These are phyloP conservation scores for Phaedon cochleariae DNA, from an alignment of 2,888 invertebrate genomes.

Conservation along the genomic window DNA sequence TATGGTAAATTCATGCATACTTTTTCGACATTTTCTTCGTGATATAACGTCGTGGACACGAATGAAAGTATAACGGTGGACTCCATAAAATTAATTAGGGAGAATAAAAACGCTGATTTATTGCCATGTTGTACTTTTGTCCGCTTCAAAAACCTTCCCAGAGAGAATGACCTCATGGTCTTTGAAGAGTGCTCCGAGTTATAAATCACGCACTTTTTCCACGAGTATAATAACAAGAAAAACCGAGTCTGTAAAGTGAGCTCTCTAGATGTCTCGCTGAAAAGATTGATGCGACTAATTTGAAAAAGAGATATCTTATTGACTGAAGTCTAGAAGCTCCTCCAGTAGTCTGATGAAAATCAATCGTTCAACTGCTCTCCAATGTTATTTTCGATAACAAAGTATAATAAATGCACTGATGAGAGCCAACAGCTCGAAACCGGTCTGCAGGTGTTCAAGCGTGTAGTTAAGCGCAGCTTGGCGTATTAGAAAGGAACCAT, in stretches of 20 bases:
- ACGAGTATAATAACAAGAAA: not conserved
- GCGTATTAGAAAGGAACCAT: no score
- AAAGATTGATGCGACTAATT: not conserved
- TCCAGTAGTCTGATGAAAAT: no score
- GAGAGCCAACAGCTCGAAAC: no score
- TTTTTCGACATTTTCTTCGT: not conserved
- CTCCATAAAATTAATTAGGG: not conserved
- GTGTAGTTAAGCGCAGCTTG: no score
- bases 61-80: not conserved
- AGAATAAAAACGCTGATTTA: not conserved
- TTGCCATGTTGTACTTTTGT: not conserved
- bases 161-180: not conserved
- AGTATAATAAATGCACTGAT: no score
- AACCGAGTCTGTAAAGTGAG: not conserved
- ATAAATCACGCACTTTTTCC: not conserved
- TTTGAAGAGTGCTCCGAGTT: not conserved
- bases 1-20: not conserved
- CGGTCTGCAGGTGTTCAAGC: no score
- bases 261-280: not conserved
- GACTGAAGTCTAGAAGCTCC: no score
- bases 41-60: not conserved
- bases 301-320: slow-evolving; percentile 6
- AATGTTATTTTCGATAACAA: no score
- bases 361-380: no score
- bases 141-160: not conserved